Conservation (phyloP, 2,888 invertebrate species). For the Halocaridina rubra region DNA sequence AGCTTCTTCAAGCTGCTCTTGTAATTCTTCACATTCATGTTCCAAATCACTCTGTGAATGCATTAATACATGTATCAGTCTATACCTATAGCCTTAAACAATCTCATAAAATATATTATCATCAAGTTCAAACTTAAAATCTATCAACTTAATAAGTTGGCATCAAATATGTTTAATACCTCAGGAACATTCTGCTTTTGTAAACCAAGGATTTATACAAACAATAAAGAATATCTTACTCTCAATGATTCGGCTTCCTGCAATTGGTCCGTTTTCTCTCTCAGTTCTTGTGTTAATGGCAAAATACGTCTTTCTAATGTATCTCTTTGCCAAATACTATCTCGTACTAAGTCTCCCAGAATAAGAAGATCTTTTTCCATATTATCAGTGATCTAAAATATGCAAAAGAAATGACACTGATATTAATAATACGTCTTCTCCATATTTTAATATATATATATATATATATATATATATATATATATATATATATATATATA, state of each 20-base stretch:
- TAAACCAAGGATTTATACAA: too few relatives aligned
- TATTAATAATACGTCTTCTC: background rate
- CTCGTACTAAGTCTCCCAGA: background rate
- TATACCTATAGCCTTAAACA: too few relatives aligned
- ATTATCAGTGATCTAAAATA: conserved; percentile 2
- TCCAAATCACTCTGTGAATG: conserved; percentile 50
- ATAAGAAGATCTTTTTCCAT: conserved; percentile 1
- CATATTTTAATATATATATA: background rate
- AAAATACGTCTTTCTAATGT: conserved; percentile 39
- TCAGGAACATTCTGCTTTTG: too few relatives aligned
- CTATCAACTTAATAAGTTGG: too few relatives aligned
- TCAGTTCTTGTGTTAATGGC: conserved; percentile 36
- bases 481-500: background rate
- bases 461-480: background rate
- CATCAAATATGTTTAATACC: too few relatives aligned
- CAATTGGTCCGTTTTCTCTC: conserved; percentile 42
- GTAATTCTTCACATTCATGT: conserved; percentile 48
- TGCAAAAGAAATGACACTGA: background rate
- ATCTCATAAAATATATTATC: too few relatives aligned
- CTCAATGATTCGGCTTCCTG: conserved; percentile 27
- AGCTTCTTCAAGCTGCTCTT: conserved; percentile 54
- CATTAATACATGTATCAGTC: too few relatives aligned
- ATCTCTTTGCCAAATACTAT: conserved; percentile 41
- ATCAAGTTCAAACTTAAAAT: too few relatives aligned
- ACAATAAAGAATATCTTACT: conserved; percentile 3